These are phyloP conservation scores for Lutraria rhynchaena DNA, from an alignment of 1,140 invertebrate species.

Conservation along the genomic window DNA sequence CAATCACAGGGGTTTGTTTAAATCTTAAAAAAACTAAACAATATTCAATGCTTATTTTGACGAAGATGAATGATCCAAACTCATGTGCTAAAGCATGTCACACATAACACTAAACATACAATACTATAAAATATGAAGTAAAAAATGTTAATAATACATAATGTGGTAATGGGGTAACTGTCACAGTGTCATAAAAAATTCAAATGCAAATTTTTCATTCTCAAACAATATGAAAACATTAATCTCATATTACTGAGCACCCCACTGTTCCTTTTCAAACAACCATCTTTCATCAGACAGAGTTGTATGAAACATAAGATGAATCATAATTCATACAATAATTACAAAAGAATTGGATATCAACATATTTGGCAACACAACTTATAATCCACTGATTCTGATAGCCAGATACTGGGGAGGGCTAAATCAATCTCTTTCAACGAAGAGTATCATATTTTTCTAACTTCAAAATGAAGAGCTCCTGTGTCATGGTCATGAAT, in stretches of 20 bases:
- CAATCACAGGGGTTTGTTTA: too few relatives aligned
- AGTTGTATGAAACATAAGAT: conserved; percentile 13
- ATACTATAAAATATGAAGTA: too few relatives aligned
- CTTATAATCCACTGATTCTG: conserved; percentile 13
- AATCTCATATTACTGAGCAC: conserved; percentile 6
- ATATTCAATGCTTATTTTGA: too few relatives aligned
- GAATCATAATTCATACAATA: conserved; percentile 5
- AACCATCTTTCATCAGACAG: neutral
- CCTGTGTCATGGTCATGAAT: conserved; percentile 20
- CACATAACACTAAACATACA: too few relatives aligned
- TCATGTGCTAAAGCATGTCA: too few relatives aligned
- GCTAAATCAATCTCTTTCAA: conserved; percentile 27
- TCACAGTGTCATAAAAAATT: conserved; percentile 1
- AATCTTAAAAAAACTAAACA: too few relatives aligned
- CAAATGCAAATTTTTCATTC: conserved; percentile 19
- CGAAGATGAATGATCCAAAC: too few relatives aligned
- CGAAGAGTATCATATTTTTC: conserved; percentile 19
- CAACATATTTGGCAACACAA: conserved; percentile 12
- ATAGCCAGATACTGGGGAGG: neutral
- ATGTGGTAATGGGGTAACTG: neutral
- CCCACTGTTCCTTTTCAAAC: conserved; percentile 12
- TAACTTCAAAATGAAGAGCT: conserved; percentile 8
- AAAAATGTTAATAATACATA: too few relatives aligned
- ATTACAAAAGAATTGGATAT: conserved; percentile 38
- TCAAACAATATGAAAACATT: neutral